Percentiles rank a stretch among this genome's conserved stretches.
Evolutionary conservation across 2,797 vertebrate species (phyloP).

Genomic region (Micrastur ruficollis): DNA sequence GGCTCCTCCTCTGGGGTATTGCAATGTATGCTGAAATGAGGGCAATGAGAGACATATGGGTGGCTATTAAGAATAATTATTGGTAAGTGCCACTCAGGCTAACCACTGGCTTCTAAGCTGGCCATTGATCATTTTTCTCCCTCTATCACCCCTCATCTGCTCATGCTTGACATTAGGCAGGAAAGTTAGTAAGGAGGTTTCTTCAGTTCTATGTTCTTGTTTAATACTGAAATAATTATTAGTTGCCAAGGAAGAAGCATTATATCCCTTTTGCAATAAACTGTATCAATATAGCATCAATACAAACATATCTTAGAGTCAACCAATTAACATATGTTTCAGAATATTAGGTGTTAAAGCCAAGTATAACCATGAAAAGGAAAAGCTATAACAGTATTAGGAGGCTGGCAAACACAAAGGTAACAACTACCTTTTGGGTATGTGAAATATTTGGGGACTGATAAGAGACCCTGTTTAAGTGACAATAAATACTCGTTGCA

Average conservation of each 20-base stretch:
- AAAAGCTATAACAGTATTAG: neutral
- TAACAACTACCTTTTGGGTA: neutral
- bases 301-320: neutral
- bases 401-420: conserved; percentile 3
- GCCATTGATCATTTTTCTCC: neutral
- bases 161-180: neutral
- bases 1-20: neutral
- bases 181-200: neutral
- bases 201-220: neutral
- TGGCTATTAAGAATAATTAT: neutral
- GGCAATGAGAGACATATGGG: neutral
- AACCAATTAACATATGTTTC: neutral
- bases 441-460: neutral
- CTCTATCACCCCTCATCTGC: neutral
- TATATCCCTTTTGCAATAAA: neutral
- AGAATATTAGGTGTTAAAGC: neutral
- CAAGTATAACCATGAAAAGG: neutral
- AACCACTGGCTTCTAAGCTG: neutral
- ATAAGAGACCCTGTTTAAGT: neutral
- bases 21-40: neutral
- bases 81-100: neutral
- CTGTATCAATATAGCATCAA: neutral
- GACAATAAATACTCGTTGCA: neutral
- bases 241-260: neutral
- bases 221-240: neutral